Evolutionary conservation across 2,888 invertebrate genomes (phyloP).

Genomic region (Polydrusus pterygomalis): DNA sequence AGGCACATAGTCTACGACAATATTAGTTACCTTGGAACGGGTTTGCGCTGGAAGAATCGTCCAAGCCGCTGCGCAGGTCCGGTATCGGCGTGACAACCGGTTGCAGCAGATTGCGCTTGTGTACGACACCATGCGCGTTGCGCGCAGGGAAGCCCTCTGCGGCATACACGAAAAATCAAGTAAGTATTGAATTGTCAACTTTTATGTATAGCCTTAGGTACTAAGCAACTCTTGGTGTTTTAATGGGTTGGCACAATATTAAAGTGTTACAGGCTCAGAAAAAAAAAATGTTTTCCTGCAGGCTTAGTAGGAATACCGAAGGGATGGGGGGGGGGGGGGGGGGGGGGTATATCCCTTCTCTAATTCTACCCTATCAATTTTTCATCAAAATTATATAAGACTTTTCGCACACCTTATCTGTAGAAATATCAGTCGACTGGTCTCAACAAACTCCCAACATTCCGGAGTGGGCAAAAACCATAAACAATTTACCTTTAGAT

Average conservation of each 20-base stretch:
- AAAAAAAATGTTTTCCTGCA: too few species aligned
- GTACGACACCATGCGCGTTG: constrained; percentile 91
- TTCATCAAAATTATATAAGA: too few species aligned
- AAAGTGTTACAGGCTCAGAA: constrained; percentile 16
- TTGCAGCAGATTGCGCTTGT: constrained; percentile 89
- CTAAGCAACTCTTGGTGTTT: background rate
- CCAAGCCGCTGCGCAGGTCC: constrained; percentile 85
- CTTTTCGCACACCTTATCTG: too few species aligned
- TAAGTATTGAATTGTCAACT: constrained; percentile 59
- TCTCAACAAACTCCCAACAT: too few species aligned
- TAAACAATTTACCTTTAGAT: too few species aligned
- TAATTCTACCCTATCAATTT: too few species aligned
- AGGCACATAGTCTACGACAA: constrained; percentile 5
- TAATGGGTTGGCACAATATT: background rate
- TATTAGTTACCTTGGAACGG: constrained; percentile 73
- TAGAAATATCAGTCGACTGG: too few species aligned
- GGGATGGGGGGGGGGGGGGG: too few species aligned
- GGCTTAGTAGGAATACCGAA: background rate
- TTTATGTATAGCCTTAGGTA: constrained; percentile 26
- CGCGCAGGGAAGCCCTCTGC: constrained; percentile 77
- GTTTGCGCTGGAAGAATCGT: constrained; percentile 70
- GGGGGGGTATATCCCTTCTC: too few species aligned
- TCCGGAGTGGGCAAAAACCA: too few species aligned
- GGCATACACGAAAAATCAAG: constrained; percentile 61
- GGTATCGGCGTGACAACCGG: constrained; percentile 89